A percentile compares a stretch with the other conserved stretches of the same genome.
Evolutionary conservation across 2,113 vertebrate genomes (phyloP).

Genomic region (Cyanoramphus novaezelandiae): DNA sequence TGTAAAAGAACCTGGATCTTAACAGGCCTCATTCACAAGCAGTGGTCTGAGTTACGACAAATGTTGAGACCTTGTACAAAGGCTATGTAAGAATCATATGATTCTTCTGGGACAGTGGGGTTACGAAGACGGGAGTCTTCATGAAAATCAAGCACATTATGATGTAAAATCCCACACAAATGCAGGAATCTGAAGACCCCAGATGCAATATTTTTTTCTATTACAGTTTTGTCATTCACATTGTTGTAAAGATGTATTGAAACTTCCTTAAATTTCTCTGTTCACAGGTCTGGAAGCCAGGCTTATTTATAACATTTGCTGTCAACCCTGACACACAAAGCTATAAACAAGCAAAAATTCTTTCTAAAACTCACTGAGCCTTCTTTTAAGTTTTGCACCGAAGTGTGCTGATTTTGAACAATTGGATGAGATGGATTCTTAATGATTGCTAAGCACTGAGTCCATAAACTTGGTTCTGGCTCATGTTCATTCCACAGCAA

Average conservation of each 20-base stretch:
- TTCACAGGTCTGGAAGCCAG: neutral
- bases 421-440: neutral
- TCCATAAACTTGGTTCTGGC: neutral
- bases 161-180: neutral
- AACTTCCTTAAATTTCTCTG: neutral
- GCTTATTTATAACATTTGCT: neutral
- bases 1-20: neutral
- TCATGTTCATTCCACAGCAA: neutral
- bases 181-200: neutral
- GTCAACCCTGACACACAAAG: neutral
- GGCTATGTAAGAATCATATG: accelerated
- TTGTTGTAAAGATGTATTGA: neutral
- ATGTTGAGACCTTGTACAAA: neutral
- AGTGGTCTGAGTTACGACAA: neutral
- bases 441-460: neutral
- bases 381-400: neutral
- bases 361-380: neutral
- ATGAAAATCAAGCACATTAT: neutral
- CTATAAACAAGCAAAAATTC: neutral
- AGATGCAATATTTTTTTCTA: neutral
- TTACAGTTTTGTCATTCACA: accelerated
- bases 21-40: neutral
- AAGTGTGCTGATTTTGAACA: neutral
- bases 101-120: neutral
- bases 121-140: neutral